These are phyloP conservation scores for Epinotia bilunana DNA, from an alignment of 2,888 invertebrate species.

Conservation along the genomic window DNA sequence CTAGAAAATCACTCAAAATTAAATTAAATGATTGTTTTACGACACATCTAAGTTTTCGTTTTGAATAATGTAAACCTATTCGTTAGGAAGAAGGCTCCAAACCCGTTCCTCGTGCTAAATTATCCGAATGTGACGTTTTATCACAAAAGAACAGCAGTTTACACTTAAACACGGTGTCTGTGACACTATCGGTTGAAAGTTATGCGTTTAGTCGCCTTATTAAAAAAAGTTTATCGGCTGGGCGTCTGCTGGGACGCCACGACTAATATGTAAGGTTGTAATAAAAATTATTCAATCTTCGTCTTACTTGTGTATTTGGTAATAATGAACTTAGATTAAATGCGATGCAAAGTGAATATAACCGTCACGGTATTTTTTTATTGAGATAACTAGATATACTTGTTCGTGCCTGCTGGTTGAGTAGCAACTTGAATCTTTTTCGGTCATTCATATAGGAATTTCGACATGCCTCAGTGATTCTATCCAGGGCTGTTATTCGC, in stretches of 20 bases:
- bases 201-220: constrained; percentile 78
- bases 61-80: constrained; percentile 62
- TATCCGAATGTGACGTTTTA: constrained; percentile 81
- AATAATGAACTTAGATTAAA: neutral
- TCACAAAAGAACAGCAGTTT: constrained; percentile 80
- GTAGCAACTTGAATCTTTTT: no score
- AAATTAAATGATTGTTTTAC: constrained; percentile 29
- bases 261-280: constrained; percentile 15
- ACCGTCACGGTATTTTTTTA: neutral
- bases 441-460: no score
- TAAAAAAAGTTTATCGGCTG: constrained; percentile 77
- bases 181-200: constrained; percentile 68
- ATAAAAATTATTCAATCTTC: neutral
- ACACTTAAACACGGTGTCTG: constrained; percentile 81
- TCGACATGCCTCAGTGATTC: no score
- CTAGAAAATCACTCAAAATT: constrained; percentile 2
- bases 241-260: constrained; percentile 41
- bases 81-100: constrained; percentile 61
- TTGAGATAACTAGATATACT: neutral
- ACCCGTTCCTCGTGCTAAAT: constrained; percentile 72
- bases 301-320: neutral
- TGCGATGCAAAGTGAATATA: neutral
- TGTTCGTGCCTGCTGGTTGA: no score
- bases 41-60: constrained; percentile 48
- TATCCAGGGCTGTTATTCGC: no score